Evolutionary conservation across 2,888 invertebrate genomes (phyloP), one percentile per base, ranked within the genome.

Genomic region (Panorpa germanica): DNA sequence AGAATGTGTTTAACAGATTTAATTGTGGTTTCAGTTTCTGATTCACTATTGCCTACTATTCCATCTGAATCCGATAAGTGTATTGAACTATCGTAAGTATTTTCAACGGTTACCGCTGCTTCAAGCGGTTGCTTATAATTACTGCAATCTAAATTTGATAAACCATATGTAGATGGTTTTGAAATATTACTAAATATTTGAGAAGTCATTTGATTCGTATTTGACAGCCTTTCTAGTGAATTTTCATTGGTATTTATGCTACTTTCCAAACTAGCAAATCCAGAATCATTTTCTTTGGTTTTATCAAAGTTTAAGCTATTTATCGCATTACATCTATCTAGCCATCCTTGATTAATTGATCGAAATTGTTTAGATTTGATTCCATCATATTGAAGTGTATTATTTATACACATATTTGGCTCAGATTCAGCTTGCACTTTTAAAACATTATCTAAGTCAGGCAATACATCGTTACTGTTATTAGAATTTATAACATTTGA

Each of bases 11-110:
- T 59, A 21, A 63, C 45, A 40, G 63, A 53, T 37, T 61, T 60
- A 35, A 40, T 44, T 10, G 37, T 42, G 16, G 38, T 37, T 18
- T 64, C 62, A 27, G 53, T 59, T 43, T 74, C 74, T 21, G 70
- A 67, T 39, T 70, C 76, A 52, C 75, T 76, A 39, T 72, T 71
- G 9, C 52, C 64, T 30, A 73, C 58, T 35, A 69, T 56, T 47
- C 81, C 81, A 41, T 80, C 75, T 44, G 67, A 69, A 41, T 75
- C 70, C 38, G 55, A 55, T 15, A 40, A 35, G 12, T 21, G 30
- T n/a, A 35, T 33, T 14, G 20, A 32, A 22, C 12, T 19, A 14
- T 22, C 26, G 9, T 39, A 27, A 34, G 32, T 43, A 50, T 52
- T 22, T 51, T 39, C 26, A 39, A n/a, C 15, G 23, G 18, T 39